phyloP scores from a whole-genome alignment of 2,113 vertebrate genomes.

The Todiramphus chloris region DNA sequence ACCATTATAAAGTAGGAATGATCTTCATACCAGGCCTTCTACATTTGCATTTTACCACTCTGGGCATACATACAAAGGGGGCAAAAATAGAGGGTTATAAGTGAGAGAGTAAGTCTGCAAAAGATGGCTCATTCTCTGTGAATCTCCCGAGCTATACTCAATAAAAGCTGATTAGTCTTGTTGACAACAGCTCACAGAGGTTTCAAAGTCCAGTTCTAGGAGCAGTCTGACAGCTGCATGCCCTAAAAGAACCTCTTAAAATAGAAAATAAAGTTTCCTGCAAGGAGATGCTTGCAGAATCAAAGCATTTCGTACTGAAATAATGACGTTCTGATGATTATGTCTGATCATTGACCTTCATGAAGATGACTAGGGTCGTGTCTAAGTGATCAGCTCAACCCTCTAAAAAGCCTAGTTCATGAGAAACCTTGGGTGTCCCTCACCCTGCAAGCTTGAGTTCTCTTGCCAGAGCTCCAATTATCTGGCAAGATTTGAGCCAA shows the following conservation, averaged over 20 bases:
- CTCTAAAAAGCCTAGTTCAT: background rate
- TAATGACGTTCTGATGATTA: background rate
- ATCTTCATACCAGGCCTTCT: background rate
- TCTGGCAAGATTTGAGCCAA: background rate
- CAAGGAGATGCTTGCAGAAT: background rate
- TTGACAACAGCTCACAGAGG: background rate
- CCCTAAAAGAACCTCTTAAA: background rate
- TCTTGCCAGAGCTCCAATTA: background rate
- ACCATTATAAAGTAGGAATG: background rate
- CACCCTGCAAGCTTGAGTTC: background rate
- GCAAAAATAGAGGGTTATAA: background rate
- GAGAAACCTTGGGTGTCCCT: background rate
- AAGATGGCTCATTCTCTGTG: background rate
- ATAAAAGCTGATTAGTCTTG: background rate
- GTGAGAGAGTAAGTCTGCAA: background rate
- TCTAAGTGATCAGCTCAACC: background rate
- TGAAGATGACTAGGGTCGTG: background rate
- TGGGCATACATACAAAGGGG: background rate
- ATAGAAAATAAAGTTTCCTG: background rate
- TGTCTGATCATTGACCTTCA: background rate
- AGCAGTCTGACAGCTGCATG: background rate
- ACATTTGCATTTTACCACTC: background rate
- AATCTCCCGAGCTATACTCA: background rate
- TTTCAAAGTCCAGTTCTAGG: slow-evolving; percentile 46
- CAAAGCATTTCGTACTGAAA: background rate